phyloP scores from a whole-genome alignment of 2,888 invertebrate species.

The Malthinus seriepunctatus region DNA sequence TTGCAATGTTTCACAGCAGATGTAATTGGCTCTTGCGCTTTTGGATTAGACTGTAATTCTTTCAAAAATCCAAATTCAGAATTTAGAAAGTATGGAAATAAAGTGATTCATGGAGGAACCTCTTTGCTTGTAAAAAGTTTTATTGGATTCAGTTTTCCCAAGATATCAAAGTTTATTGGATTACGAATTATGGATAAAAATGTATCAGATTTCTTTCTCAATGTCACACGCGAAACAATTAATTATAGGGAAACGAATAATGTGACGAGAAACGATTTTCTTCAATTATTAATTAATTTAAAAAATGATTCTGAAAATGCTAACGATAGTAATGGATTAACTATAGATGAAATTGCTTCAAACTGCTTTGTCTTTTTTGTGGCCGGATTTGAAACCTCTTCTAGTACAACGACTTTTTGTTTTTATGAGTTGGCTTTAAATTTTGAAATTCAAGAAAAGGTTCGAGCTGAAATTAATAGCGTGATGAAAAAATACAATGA shows the following conservation, averaged over 20 bases:
- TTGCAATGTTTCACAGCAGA: slow-evolving; percentile 62
- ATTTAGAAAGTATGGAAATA: slow-evolving; percentile 46
- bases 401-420: slow-evolving; percentile 52
- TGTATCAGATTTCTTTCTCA: slow-evolving; percentile 52
- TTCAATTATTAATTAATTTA: slow-evolving; percentile 53
- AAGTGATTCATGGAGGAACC: slow-evolving; percentile 19
- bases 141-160: slow-evolving; percentile 26
- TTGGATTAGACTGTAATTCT: slow-evolving; percentile 63
- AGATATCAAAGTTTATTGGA: slow-evolving; percentile 33
- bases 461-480: slow-evolving; percentile 51
- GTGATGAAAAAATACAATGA: slow-evolving; percentile 49
- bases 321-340: not conserved
- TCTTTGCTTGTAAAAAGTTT: slow-evolving; percentile 18
- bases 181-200: slow-evolving; percentile 33
- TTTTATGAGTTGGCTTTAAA: slow-evolving; percentile 58
- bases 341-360: slow-evolving; percentile 28
- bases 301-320: slow-evolving; percentile 28
- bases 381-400: slow-evolving; percentile 51
- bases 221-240: slow-evolving; percentile 51
- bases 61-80: slow-evolving; percentile 58
- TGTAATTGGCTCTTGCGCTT: slow-evolving; percentile 61
- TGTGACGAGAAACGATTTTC: slow-evolving; percentile 57
- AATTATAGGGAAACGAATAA: slow-evolving; percentile 52
- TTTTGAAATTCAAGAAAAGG: slow-evolving; percentile 52
- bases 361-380: slow-evolving; percentile 42